A percentile compares a stretch with the other conserved stretches of the same genome.
Conservation (phyloP, 1,140 invertebrate genomes). For the Aphaenogaster floridana region DNA sequence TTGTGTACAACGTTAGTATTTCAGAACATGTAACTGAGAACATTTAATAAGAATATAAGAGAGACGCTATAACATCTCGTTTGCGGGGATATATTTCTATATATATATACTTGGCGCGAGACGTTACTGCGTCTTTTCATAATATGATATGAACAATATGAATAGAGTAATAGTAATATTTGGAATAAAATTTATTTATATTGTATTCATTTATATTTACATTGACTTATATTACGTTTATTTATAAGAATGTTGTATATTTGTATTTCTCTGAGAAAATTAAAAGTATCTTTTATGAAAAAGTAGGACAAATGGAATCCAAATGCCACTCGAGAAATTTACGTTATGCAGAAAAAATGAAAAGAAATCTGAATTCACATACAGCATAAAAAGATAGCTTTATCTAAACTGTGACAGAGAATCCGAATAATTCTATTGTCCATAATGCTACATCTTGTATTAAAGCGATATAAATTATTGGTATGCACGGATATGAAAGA, state of each 20-base stretch:
- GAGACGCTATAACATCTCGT: neutral
- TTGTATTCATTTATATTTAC: too few relatives aligned
- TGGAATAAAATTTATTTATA: neutral
- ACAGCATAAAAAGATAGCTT: neutral
- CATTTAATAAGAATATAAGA: slow-evolving; percentile 19
- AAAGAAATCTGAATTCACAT: neutral
- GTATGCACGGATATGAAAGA: neutral
- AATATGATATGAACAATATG: neutral
- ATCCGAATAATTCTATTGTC: neutral
- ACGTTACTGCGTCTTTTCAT: neutral
- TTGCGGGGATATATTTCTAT: neutral
- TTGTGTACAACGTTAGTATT: neutral
- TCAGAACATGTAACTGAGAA: neutral
- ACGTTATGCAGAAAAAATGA: neutral
- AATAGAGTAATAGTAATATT: neutral
- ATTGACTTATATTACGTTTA: neutral
- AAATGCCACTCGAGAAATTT: slow-evolving; percentile 10
- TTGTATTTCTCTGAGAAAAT: neutral
- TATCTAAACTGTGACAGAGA: neutral
- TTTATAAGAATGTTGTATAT: neutral
- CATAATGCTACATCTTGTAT: neutral
- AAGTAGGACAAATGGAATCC: neutral
- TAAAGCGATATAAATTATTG: neutral
- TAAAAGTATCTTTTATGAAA: neutral
- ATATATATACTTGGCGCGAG: neutral